phyloP scores from a whole-genome alignment of 2,113 vertebrate species.

The Sitta europaea region DNA sequence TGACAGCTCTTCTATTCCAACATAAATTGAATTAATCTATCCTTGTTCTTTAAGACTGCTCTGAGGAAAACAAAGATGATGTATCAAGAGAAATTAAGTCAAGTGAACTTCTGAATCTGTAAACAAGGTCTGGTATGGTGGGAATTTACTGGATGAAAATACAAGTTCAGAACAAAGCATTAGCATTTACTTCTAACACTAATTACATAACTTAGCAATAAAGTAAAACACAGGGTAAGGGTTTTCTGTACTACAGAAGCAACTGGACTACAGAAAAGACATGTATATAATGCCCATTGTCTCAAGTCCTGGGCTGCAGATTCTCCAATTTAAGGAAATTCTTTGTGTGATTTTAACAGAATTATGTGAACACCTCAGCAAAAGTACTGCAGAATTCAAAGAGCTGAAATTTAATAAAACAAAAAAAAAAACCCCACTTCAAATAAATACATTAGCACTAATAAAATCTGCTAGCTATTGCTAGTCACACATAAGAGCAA shows the following conservation, averaged over 20 bases:
- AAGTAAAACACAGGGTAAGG: background rate
- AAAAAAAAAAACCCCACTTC: background rate
- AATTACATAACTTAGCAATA: background rate
- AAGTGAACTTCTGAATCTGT: background rate
- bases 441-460: background rate
- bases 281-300: background rate
- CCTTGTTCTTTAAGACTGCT: background rate
- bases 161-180: background rate
- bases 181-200: background rate
- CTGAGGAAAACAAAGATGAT: background rate
- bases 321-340: background rate
- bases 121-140: background rate
- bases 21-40: slow-evolving; percentile 22
- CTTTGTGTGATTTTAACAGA: background rate
- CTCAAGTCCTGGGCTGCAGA: background rate
- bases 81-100: background rate
- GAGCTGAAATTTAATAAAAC: background rate
- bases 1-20: slow-evolving; percentile 27
- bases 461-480: background rate
- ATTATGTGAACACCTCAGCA: background rate
- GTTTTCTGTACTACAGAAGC: background rate
- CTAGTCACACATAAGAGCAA: background rate
- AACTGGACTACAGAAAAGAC: background rate
- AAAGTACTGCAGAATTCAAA: background rate
- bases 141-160: background rate